A percentile compares a stretch with the other conserved stretches of the same genome.
phyloP scores from a whole-genome alignment of 2,888 invertebrate species.

The Dusona sp. region DNA sequence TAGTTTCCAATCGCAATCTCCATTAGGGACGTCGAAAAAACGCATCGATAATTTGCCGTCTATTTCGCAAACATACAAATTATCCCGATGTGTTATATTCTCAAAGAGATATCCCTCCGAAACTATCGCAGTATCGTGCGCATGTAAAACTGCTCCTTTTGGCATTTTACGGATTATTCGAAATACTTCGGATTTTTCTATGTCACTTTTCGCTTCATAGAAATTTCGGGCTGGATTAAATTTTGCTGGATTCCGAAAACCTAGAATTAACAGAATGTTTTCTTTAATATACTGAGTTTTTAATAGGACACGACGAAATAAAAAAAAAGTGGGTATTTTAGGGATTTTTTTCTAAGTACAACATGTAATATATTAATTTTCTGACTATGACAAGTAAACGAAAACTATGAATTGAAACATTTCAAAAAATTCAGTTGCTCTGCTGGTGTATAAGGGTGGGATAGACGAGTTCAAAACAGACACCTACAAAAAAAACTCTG shows the following conservation, averaged over 20 bases:
- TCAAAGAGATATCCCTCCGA: slow-evolving; percentile 87
- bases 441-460: too few species aligned
- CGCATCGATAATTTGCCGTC: slow-evolving; percentile 71
- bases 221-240: slow-evolving; percentile 90
- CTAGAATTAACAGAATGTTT: slow-evolving; percentile 57
- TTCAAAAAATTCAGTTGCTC: too few species aligned
- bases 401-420: too few species aligned
- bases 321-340: too few species aligned
- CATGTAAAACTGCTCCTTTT: slow-evolving; percentile 90
- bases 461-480: too few species aligned
- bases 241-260: slow-evolving; percentile 80
- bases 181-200: slow-evolving; percentile 88
- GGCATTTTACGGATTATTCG: slow-evolving; percentile 89
- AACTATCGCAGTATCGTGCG: slow-evolving; percentile 89
- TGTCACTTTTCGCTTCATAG: slow-evolving; percentile 87
- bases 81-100: slow-evolving; percentile 87
- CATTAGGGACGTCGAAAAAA: slow-evolving; percentile 72
- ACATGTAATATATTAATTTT: too few species aligned
- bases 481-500: too few species aligned
- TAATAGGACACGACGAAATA: too few species aligned
- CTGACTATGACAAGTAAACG: too few species aligned
- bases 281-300: too few species aligned
- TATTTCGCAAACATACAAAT: slow-evolving; percentile 86
- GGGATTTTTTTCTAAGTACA: too few species aligned
- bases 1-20: slow-evolving; percentile 76